These are phyloP conservation scores for Ariolimax columbianus DNA, from an alignment of 2,888 invertebrate genomes.

Conservation along the genomic window DNA sequence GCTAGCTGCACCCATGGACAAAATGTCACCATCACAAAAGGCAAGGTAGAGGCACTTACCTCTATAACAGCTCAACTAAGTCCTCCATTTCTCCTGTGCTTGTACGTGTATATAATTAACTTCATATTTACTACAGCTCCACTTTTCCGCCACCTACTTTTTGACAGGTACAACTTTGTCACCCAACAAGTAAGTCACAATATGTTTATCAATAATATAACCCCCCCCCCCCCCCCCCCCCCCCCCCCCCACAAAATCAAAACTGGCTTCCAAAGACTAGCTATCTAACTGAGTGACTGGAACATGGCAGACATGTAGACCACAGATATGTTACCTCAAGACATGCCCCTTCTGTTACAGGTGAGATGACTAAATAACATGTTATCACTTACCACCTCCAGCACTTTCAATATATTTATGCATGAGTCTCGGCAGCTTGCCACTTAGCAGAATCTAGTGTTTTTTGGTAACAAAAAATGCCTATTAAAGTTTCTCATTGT, in stretches of 20 bases:
- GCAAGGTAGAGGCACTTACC: constrained; percentile 67
- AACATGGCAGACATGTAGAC: too few relatives aligned
- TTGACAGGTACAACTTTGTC: background rate
- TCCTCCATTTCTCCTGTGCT: background rate
- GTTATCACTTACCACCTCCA: constrained; percentile 67
- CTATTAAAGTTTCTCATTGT: constrained; percentile 65
- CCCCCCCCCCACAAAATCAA: too few relatives aligned
- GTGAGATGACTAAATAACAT: constrained; percentile 45
- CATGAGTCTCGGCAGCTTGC: constrained; percentile 69
- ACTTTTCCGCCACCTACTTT: background rate
- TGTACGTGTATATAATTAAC: background rate
- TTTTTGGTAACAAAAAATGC: constrained; percentile 75
- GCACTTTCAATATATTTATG: constrained; percentile 62
- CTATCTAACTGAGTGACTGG: too few relatives aligned
- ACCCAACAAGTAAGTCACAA: too few relatives aligned
- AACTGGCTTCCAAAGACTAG: too few relatives aligned
- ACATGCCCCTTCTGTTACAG: background rate
- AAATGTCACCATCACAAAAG: constrained; percentile 40
- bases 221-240: too few relatives aligned
- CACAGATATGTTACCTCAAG: constrained; percentile 15
- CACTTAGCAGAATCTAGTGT: constrained; percentile 73
- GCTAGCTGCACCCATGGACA: constrained; percentile 45
- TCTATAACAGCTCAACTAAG: constrained; percentile 29
- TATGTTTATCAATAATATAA: too few relatives aligned
- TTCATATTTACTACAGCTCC: background rate